Base-by-base conservation (phyloP, 2,113 vertebrate species). In the Xiphophorus couchianus region DNA sequence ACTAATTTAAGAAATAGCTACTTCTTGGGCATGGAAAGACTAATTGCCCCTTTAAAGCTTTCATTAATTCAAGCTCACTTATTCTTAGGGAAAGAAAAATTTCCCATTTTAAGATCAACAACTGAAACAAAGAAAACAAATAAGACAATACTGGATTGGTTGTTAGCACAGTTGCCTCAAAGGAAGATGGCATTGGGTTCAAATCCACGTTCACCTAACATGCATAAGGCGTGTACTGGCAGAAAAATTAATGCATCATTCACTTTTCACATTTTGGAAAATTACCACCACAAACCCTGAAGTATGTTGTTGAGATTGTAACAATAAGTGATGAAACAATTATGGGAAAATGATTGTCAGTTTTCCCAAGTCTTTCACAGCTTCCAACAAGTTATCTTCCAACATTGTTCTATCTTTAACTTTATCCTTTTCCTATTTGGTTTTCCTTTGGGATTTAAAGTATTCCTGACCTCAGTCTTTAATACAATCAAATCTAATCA, bases 41-140 rank as follows among this genome's bases (percentile, higher is more conserved):
- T 80, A 80, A 78, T 90, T 88, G 78, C 85, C 77, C 79, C 78
- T 87, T 84, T 61, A 74, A 87, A 58, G 42, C 73, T 88, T 83
- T 84, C 60, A 81, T 83, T 81, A 73, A 80, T 77, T 77, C 31
- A 68, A 42, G 77, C 31, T 71, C 70, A 48, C 76, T 76, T 76
- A 70, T 77, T 81, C 66, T 71, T 12, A 15, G 10, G 25, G 31
- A 79, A 83, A 80, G 1, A 6, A 54, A 63, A 9, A 39, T 39
- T 27, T 37, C 4, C 2, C n/a, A n/a, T 44, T 44, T 44, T 67
- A 48, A 42, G 65, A 27, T 67, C 65, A 42, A 39, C 25, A 17
- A 42, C 37, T 17, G 15, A 67, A 27, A 15, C 33, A 42, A 8
- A 58, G 25, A 7, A n/a, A n/a, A n/a, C 25, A 58, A 58, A 58